These are phyloP conservation scores for Natrix natrix DNA, from an alignment of 2,797 vertebrate genomes.

Conservation along the genomic window DNA sequence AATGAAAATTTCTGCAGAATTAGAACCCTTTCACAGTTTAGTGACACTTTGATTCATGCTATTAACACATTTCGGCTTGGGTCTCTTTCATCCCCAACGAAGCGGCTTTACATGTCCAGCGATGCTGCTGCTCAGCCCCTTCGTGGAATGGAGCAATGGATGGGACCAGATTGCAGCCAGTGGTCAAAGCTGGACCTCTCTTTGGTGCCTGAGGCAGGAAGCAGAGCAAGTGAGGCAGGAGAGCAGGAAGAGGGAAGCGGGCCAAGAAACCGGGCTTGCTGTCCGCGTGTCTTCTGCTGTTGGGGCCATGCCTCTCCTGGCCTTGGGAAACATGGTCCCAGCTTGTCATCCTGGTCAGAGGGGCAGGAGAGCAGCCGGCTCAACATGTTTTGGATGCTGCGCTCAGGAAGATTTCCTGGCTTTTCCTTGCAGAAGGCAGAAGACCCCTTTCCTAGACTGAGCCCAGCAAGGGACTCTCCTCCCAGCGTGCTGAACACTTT, in stretches of 20 bases:
- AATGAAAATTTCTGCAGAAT: not conserved
- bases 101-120: not conserved
- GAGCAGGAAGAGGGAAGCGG: too few relatives aligned
- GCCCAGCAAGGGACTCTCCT: not conserved
- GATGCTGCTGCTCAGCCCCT: not conserved
- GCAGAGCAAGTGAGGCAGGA: not conserved
- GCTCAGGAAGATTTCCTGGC: not conserved
- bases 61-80: not conserved
- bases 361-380: not conserved
- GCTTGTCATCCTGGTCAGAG: not conserved
- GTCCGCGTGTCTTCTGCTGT: not conserved
- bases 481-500: not conserved
- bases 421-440: not conserved
- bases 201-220: not conserved
- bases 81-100: not conserved
- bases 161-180: not conserved
- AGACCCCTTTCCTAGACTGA: not conserved
- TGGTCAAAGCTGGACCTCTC: not conserved
- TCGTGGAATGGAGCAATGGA: not conserved
- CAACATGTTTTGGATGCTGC: accelerated
- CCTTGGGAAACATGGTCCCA: not conserved
- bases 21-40: not conserved
- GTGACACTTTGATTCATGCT: not conserved
- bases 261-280: not conserved
- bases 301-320: not conserved